Evolutionary conservation across 64 coral and sea anemone genomes (phyloP).

Genomic region (Montipora sp.): DNA sequence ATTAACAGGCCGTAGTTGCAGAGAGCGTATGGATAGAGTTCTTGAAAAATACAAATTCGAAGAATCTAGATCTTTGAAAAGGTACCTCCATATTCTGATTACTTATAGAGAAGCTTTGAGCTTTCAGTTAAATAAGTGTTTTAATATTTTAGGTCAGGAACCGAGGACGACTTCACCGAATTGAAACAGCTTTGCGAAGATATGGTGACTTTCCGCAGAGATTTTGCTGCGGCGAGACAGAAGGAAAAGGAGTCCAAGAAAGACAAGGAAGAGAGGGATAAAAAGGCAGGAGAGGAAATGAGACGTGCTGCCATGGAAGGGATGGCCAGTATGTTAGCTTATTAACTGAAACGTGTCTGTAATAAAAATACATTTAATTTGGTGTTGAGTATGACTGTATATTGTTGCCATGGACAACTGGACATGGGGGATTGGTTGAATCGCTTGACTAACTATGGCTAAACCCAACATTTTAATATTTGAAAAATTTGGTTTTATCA

Average conservation of each 20-base stretch:
- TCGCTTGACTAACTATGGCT: not conserved
- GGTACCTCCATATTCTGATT: conserved; percentile 22
- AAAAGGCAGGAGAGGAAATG: conserved; percentile 59
- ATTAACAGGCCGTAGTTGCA: conserved; percentile 48
- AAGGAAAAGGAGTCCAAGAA: conserved; percentile 39
- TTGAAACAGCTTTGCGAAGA: not conserved
- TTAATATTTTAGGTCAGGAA: conserved; percentile 2
- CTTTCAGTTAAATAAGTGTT: conserved; percentile 5
- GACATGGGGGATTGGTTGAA: conserved; percentile 22
- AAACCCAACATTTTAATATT: no score
- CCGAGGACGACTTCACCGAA: not conserved
- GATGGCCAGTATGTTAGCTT: conserved; percentile 35
- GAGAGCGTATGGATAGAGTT: conserved; percentile 19
- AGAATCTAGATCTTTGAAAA: conserved; percentile 22
- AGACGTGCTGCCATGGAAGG: conserved; percentile 49
- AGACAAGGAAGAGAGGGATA: conserved; percentile 25
- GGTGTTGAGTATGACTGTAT: conserved; percentile 24
- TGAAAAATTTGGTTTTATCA: no score
- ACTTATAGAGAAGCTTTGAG: conserved; percentile 17
- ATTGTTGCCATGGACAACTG: conserved; percentile 1
- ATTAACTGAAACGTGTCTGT: conserved; percentile 5
- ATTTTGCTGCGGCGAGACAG: not conserved
- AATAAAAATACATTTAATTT: not conserved
- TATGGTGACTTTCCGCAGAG: conserved; percentile 8
- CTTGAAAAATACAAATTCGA: conserved; percentile 14